Percentiles rank a stretch among this genome's conserved stretches.
Conservation (phyloP, 2,113 vertebrate genomes). For the Procavia capensis region DNA sequence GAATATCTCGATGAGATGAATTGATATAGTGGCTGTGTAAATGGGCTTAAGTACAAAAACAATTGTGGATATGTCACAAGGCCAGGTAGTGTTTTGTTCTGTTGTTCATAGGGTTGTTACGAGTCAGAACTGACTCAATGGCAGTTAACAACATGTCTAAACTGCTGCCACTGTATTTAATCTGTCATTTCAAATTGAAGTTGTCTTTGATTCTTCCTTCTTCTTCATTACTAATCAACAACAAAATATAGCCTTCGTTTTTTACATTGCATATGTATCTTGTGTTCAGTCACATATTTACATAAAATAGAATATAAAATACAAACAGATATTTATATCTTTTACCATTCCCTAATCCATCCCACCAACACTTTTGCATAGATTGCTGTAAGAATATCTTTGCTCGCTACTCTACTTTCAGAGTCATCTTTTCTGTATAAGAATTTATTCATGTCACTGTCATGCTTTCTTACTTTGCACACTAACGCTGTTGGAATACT, state of each 20-base stretch:
- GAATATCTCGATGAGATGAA: no score
- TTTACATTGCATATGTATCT: not conserved
- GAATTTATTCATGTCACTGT: not conserved
- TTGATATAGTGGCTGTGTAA: no score
- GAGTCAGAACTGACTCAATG: no score
- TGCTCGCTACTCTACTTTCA: not conserved
- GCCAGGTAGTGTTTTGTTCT: no score
- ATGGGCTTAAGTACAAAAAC: no score
- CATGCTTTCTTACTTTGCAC: not conserved
- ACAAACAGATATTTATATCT: no score
- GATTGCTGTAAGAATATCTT: not conserved
- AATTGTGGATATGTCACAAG: no score
- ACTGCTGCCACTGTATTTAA: not conserved
- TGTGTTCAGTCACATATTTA: not conserved
- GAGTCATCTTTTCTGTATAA: not conserved
- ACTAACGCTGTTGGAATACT: not conserved
- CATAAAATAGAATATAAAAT: no score
- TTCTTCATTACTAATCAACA: not conserved
- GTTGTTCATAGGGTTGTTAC: no score
- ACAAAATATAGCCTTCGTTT: not conserved
- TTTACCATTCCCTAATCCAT: not conserved
- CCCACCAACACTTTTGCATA: not conserved
- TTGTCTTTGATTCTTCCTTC: not conserved
- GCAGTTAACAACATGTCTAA: no score
- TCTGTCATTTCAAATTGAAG: not conserved